phyloP scores from a whole-genome alignment of 2,888 invertebrate genomes.

The Automeris io region DNA sequence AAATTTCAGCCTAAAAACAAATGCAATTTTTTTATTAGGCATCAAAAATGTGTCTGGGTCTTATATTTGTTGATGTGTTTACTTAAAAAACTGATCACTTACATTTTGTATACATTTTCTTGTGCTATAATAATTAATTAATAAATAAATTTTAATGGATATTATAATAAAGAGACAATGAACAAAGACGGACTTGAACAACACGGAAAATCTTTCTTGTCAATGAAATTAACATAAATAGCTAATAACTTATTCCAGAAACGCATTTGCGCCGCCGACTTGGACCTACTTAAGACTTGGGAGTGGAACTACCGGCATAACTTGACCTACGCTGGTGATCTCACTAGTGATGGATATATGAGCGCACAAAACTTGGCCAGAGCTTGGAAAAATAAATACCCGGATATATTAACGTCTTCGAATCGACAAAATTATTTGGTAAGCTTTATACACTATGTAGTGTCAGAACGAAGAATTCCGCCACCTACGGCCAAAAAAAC shows the following conservation, averaged over 20 bases:
- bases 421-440: conserved; percentile 76
- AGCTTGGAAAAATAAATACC: conserved; percentile 80
- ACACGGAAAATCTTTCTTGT: neutral
- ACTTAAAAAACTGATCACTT: too few relatives aligned
- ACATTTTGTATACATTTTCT: too few relatives aligned
- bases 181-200: neutral
- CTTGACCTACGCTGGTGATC: conserved; percentile 72
- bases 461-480: too few relatives aligned
- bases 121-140: too few relatives aligned
- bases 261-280: conserved; percentile 82
- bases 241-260: conserved; percentile 33
- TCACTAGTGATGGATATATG: conserved; percentile 80
- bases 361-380: conserved; percentile 82
- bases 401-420: conserved; percentile 77
- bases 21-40: too few relatives aligned
- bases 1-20: too few relatives aligned
- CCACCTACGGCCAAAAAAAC: too few relatives aligned
- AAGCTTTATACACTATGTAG: too few relatives aligned
- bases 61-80: too few relatives aligned
- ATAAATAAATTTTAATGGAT: too few relatives aligned
- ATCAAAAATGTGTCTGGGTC: too few relatives aligned
- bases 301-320: conserved; percentile 79
- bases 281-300: conserved; percentile 81
- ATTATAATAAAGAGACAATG: too few relatives aligned
- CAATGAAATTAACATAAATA: neutral